A percentile compares a stretch with the other conserved stretches of the same genome.
Evolutionary conservation across 2,797 vertebrate genomes (phyloP).

Genomic region (Parauchenoglanis ngamensis): DNA sequence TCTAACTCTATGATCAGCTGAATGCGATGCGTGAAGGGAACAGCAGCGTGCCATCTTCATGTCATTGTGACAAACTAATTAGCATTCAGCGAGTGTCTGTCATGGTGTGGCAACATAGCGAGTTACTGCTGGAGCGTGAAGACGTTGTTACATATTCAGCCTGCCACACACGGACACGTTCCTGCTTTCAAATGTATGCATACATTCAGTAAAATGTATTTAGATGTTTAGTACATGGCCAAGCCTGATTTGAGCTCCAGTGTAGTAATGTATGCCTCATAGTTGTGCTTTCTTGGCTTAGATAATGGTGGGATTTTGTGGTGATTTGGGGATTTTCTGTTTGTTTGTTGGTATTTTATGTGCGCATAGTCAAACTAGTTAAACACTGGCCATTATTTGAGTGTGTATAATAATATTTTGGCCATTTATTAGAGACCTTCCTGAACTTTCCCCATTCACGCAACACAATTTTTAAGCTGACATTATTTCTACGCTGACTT

Average conservation of each 20-base stretch:
- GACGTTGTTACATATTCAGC: not conserved
- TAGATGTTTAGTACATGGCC: not conserved
- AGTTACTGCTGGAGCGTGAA: slow-evolving; percentile 18
- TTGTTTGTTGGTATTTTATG: not conserved
- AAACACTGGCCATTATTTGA: not conserved
- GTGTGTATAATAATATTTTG: not conserved
- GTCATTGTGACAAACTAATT: slow-evolving; percentile 25
- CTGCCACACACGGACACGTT: not conserved
- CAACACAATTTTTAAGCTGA: not conserved
- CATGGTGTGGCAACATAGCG: not conserved
- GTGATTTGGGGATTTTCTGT: not conserved
- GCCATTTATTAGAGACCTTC: not conserved
- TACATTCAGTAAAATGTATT: not conserved
- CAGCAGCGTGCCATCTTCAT: not conserved
- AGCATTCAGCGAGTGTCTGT: slow-evolving; percentile 15
- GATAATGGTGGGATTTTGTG: not conserved
- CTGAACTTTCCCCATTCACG: not conserved
- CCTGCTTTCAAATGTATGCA: not conserved
- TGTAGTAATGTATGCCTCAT: not conserved
- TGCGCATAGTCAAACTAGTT: not conserved
- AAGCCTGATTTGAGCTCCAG: not conserved
- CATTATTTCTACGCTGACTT: not conserved
- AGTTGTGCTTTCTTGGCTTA: not conserved
- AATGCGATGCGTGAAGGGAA: not conserved
- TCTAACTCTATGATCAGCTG: not conserved